These are phyloP conservation scores for Gryon sp. DNA, from an alignment of 1,140 invertebrate genomes.

Conservation along the genomic window DNA sequence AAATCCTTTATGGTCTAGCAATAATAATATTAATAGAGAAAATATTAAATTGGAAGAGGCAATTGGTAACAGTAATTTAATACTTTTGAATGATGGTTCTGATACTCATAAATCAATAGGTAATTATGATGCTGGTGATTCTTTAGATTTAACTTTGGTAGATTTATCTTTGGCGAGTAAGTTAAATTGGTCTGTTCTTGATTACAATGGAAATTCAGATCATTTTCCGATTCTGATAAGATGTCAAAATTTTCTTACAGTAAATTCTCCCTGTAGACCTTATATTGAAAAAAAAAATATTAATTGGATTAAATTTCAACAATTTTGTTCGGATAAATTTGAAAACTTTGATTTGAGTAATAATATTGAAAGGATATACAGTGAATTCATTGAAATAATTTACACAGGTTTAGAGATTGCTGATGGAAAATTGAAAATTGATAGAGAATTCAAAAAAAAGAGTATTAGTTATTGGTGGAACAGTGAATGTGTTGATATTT, in stretches of 20 bases:
- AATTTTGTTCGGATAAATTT: too few species aligned
- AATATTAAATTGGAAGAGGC: not conserved
- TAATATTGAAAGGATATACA: not conserved
- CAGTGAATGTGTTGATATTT: too few species aligned
- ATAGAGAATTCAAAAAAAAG: too few species aligned
- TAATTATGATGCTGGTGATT: too few species aligned
- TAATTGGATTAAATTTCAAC: not conserved
- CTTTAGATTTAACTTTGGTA: too few species aligned
- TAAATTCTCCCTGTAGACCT: not conserved
- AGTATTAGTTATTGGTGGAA: too few species aligned
- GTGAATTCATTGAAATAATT: not conserved
- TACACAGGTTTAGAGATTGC: too few species aligned
- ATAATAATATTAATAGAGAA: not conserved
- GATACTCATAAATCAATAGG: too few species aligned
- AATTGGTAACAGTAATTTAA: not conserved
- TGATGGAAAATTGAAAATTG: too few species aligned
- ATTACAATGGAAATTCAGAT: too few species aligned
- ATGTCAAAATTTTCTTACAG: not conserved
- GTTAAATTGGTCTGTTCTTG: not conserved
- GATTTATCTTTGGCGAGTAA: not conserved
- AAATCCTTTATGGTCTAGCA: not conserved
- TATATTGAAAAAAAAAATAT: not conserved
- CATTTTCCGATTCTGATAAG: not conserved
- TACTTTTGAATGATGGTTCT: too few species aligned
- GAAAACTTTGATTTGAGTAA: not conserved